A percentile compares a stretch with the other conserved stretches of the same genome.
phyloP scores from a whole-genome alignment of 2,888 invertebrate species.

The Drosophila fulvimacula region DNA sequence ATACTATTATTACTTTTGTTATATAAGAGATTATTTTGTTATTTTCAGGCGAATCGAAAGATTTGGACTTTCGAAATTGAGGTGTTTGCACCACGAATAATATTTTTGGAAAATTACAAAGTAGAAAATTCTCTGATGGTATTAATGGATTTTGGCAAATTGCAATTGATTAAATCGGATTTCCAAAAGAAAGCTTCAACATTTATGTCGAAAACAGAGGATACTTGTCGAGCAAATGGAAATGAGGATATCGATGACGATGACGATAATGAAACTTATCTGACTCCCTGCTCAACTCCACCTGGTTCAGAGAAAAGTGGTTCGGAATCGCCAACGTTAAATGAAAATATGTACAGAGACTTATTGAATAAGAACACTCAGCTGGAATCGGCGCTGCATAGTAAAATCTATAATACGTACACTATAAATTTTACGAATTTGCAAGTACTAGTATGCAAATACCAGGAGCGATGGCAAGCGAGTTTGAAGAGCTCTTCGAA shows the following conservation, averaged over 20 bases:
- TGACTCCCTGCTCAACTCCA: constrained; percentile 95
- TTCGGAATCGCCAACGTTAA: constrained; percentile 85
- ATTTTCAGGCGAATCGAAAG: constrained; percentile 87
- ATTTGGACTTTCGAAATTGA: constrained; percentile 96
- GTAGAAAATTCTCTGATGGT: constrained; percentile 91
- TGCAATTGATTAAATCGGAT: constrained; percentile 85
- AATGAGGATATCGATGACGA: constrained; percentile 85
- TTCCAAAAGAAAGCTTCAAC: constrained; percentile 56
- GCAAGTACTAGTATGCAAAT: constrained; percentile 95
- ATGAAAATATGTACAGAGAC: constrained; percentile 86
- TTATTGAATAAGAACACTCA: constrained; percentile 87
- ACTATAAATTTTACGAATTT: constrained; percentile 92
- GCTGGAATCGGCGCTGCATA: constrained; percentile 88
- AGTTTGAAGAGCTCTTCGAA: constrained; percentile 93
- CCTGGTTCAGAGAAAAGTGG: constrained; percentile 90
- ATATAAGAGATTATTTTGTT: neutral
- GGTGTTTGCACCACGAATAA: constrained; percentile 96
- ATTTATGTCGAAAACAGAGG: constrained; percentile 29
- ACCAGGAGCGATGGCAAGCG: constrained; percentile 95
- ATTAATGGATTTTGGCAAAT: constrained; percentile 95
- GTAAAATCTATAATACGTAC: constrained; percentile 91
- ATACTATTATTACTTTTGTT: neutral
- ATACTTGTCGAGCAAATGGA: constrained; percentile 34
- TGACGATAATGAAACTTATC: constrained; percentile 88
- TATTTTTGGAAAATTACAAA: constrained; percentile 92